Percentiles rank a stretch among this genome's conserved stretches.
Conservation (phyloP, 2,888 invertebrate genomes). For the Drosophila meridiana region DNA sequence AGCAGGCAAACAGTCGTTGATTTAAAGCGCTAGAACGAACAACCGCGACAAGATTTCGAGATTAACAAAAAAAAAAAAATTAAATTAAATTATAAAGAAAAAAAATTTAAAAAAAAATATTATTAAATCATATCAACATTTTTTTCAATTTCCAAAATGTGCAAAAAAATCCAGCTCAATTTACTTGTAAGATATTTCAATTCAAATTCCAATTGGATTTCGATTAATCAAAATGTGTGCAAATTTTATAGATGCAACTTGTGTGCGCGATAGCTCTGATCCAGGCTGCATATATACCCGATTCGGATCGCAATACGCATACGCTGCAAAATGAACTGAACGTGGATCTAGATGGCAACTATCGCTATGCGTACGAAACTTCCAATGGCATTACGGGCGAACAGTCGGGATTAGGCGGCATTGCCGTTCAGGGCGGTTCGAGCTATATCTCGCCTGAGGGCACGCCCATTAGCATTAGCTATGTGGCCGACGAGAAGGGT, state of each 20-base stretch:
- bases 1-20: conserved; percentile 67
- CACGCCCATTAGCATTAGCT: conserved; percentile 67
- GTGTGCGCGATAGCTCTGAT: conserved; percentile 25
- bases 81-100: neutral
- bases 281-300: conserved; percentile 55
- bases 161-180: conserved; percentile 43
- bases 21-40: conserved; percentile 54
- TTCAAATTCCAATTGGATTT: conserved; percentile 3
- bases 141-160: neutral
- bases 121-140: neutral
- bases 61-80: conserved; percentile 1
- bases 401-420: conserved; percentile 71
- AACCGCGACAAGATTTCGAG: conserved; percentile 26
- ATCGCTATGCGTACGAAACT: conserved; percentile 76
- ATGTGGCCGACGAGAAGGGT: conserved; percentile 79
- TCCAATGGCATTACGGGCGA: conserved; percentile 76
- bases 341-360: conserved; percentile 72
- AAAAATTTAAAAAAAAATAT: conserved; percentile 5
- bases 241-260: conserved; percentile 46
- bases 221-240: conserved; percentile 3
- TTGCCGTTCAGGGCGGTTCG: conserved; percentile 70
- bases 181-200: conserved; percentile 47
- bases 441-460: conserved; percentile 80
- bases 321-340: conserved; percentile 69
- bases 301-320: conserved; percentile 70